Base-by-base conservation (phyloP, 2,113 vertebrate species). In the Aramus guarauna region DNA sequence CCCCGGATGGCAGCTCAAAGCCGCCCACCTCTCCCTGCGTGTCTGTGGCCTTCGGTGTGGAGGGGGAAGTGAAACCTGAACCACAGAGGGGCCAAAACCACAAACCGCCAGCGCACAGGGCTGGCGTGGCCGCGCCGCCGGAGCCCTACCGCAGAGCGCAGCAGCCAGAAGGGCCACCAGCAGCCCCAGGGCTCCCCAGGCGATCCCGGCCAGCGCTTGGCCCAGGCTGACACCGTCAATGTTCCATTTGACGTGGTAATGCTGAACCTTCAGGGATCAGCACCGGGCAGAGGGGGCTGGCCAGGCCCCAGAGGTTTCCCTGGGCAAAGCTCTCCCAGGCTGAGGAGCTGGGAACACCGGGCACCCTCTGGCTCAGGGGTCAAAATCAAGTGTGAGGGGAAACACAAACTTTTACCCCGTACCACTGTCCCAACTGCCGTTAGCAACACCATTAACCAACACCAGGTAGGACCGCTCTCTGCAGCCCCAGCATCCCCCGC, bases 41-140 rank as follows among this genome's bases (percentile, higher is more conserved):
- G 3, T 56, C 41, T 12, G 55, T 15, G 69, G 23, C 66, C 53
- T 26, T n/a, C 3, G 8, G 55, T 0, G 26, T 7, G 16, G 11
- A 77, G 39, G 43, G 69, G 77, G 88, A 96, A 96, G 88, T 60
- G 91, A 92, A 88, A 92, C 64, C 23, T 11, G 41, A 86, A 69
- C 88, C 78, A 4, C 68, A 15, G 27, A 69, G 52, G 15, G 88
- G 85, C 68, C 2, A 0, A 84, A 91, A 92, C 6, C 90, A 52
- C 87, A 91, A 63, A 32, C 41, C 4, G 0, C 1, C 1, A 83
- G 48, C 0, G 0, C 39, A 1, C 16, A 2, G n/a, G 26, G 55
- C 36, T 6, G 52, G 9, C 1, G 58, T 0, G 8, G 37, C 43
- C 15, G 0, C 0, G 2, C 15, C 0, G 3, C 41, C 3, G 10